Conservation (phyloP, 2,888 invertebrate genomes). For the Coremacera marginata region DNA sequence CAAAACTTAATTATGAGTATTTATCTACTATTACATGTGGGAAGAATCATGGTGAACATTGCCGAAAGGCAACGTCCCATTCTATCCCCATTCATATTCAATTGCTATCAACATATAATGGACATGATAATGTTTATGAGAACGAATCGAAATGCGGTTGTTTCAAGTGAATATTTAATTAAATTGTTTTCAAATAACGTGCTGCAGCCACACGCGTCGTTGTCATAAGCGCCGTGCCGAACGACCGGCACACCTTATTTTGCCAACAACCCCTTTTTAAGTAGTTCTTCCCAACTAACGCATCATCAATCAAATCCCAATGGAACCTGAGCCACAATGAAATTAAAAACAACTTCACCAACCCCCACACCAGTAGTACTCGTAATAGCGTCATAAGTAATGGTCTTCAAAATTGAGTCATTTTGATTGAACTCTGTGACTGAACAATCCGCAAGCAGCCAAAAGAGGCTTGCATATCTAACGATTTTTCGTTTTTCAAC, state of each 20-base stretch:
- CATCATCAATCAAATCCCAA: slow-evolving; percentile 61
- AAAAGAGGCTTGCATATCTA: neutral
- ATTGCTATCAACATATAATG: slow-evolving; percentile 12
- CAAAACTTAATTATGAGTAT: no score
- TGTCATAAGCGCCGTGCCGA: slow-evolving; percentile 22
- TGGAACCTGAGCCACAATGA: slow-evolving; percentile 23
- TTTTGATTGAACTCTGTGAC: neutral
- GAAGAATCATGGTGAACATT: no score
- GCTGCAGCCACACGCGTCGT: slow-evolving; percentile 55
- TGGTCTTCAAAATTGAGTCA: neutral
- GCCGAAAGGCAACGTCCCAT: no score
- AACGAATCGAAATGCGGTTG: slow-evolving; percentile 34
- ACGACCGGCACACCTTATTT: slow-evolving; percentile 60
- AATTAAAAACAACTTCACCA: slow-evolving; percentile 19
- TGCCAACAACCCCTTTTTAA: slow-evolving; percentile 63
- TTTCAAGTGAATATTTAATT: slow-evolving; percentile 67
- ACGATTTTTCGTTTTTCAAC: slow-evolving; percentile 6
- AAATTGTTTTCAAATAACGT: slow-evolving; percentile 66
- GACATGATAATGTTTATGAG: slow-evolving; percentile 26
- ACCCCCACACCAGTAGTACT: slow-evolving; percentile 20
- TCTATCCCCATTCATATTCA: no score
- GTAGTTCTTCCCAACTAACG: slow-evolving; percentile 63
- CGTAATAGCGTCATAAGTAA: slow-evolving; percentile 20
- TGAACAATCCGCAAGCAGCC: neutral
- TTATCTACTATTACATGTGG: no score